Base-by-base conservation (phyloP, 2,888 invertebrate genomes). In the Pocota personata region DNA sequence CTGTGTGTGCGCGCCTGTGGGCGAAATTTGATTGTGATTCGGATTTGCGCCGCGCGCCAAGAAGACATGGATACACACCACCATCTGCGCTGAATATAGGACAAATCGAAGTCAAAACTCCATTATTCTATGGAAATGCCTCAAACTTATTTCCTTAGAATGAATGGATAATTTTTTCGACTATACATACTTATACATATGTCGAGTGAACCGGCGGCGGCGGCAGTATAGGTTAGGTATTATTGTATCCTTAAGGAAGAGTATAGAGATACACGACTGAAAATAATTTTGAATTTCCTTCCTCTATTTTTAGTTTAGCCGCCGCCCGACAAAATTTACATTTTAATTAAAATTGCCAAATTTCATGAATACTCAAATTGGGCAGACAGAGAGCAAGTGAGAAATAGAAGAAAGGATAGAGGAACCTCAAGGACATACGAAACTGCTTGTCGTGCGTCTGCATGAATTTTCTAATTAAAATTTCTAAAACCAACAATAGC, bases 261-360 rank as follows among this genome's bases (percentile, higher is more conserved):
- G 14, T 12, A 21, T 24, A 27, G 10, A 16, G 12, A n/a, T n/a
- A n/a, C n/a, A n/a, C n/a, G n/a, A 35, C 19, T 30, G 12, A 21
- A 66, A 32, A 40, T 46, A 16, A n/a, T 62, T 64, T 48, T 30
- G 3, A 27, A 35, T 7, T 14, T 40, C 30, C 37, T 35, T 32
- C 12, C 27, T 12, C 64, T 60, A 32, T 16, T 50, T 35, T 40
- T 19, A 3, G 19, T 27, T 10, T 16, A 6, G 3, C 8, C 7
- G 67, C 16, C 40, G 27, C 8, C 52, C 19, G 21, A 73, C 62
- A 35, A 78, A 83, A 83, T 83, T 83, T 78, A 62, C 78, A 83
- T 83, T 83, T 83, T 78, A 78, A 83, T 83, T 78, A 73, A 82
- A 78, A 69, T 60, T 67, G 12, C 35, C 40, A 55, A 67, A 78